These are phyloP conservation scores for Acanthacorydalis orientalis DNA, from an alignment of 2,888 invertebrate genomes.

Conservation along the genomic window DNA sequence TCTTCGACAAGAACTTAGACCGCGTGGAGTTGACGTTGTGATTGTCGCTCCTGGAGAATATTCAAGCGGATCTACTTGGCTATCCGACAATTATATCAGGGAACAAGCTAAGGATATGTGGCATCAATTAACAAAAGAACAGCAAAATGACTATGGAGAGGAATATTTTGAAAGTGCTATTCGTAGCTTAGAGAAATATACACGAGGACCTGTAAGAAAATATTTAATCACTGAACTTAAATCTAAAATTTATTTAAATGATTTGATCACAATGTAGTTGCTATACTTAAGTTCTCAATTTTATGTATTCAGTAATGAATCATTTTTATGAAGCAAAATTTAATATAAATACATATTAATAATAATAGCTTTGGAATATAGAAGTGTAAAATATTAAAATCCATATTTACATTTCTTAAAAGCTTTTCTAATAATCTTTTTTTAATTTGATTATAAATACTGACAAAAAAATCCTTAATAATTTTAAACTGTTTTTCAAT, in stretches of 20 bases:
- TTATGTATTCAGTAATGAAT: too few species aligned
- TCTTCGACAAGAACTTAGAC: constrained; percentile 60
- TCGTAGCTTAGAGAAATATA: constrained; percentile 62
- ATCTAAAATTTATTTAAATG: too few species aligned
- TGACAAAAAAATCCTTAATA: too few species aligned
- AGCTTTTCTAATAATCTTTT: too few species aligned
- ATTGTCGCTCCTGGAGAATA: constrained; percentile 75
- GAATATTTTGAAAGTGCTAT: constrained; percentile 70
- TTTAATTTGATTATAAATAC: too few species aligned
- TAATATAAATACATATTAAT: too few species aligned
- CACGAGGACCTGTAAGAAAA: constrained; percentile 44
- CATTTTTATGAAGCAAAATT: too few species aligned
- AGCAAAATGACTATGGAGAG: constrained; percentile 62
- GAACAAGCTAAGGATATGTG: constrained; percentile 66
- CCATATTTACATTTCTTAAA: too few species aligned
- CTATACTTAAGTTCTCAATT: not conserved
- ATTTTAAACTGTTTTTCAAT: too few species aligned
- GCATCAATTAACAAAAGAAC: constrained; percentile 57
- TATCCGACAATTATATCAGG: constrained; percentile 35
- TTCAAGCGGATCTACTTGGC: constrained; percentile 64
- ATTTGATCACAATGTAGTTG: not conserved
- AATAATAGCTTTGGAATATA: too few species aligned
- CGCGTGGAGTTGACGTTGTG: constrained; percentile 67
- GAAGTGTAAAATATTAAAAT: too few species aligned
- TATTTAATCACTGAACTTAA: not conserved